Evolutionary conservation across 2,797 vertebrate genomes (phyloP).

Genomic region (Staurois parvus): DNA sequence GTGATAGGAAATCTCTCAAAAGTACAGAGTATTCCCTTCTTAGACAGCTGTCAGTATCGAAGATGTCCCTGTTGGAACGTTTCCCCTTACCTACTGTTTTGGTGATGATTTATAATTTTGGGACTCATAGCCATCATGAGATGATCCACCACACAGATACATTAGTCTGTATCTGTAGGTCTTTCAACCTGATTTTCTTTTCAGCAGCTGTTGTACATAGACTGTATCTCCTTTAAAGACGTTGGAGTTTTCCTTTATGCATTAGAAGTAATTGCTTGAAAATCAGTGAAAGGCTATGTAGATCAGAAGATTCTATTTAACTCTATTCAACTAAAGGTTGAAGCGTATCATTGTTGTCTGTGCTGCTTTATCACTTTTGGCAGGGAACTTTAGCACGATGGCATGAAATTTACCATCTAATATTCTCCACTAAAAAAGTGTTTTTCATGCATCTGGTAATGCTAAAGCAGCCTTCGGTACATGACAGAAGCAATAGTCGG

Average conservation of each 20-base stretch:
- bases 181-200: too few species aligned
- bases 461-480: conserved; percentile 6
- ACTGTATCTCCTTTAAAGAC: too few species aligned
- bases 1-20: too few species aligned
- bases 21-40: too few species aligned
- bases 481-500: conserved; percentile 15
- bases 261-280: conserved; percentile 33
- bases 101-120: too few species aligned
- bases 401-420: conserved; percentile 41
- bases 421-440: conserved; percentile 23
- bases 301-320: conserved; percentile 1
- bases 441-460: conserved; percentile 37
- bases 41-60: too few species aligned
- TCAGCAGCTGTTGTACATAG: too few species aligned
- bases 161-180: too few species aligned
- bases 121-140: too few species aligned
- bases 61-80: too few species aligned
- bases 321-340: background rate
- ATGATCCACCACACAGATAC: too few species aligned
- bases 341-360: conserved; percentile 29
- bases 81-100: too few species aligned
- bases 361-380: conserved; percentile 18
- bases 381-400: background rate
- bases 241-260: background rate
- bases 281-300: background rate